A percentile compares a stretch with the other conserved stretches of the same genome.
phyloP scores from a whole-genome alignment of 2,113 vertebrate genomes.

The Aldabrachelys gigantea region DNA sequence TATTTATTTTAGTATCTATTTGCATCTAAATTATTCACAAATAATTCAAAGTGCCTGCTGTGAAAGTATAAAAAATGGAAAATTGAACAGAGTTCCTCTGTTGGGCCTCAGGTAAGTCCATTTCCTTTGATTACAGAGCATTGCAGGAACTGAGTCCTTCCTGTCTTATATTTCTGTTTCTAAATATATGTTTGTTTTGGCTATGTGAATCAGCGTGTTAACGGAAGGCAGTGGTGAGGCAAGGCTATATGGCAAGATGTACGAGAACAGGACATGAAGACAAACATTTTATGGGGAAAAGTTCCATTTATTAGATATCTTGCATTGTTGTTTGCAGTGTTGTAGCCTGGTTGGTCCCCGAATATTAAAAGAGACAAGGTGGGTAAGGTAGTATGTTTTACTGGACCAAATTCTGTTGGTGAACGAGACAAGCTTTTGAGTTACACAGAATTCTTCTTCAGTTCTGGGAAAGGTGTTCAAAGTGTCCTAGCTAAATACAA shows the following conservation, averaged over 20 bases:
- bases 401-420: neutral
- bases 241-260: neutral
- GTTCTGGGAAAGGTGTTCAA: neutral
- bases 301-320: neutral
- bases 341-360: neutral
- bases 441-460: neutral
- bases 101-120: neutral
- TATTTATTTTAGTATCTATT: neutral
- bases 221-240: neutral
- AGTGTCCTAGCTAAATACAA: neutral
- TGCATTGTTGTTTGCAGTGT: neutral
- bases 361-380: neutral
- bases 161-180: neutral
- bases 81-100: neutral
- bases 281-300: neutral
- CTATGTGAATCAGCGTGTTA: neutral
- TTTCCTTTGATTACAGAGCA: neutral
- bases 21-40: neutral
- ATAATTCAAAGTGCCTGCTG: neutral
- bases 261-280: neutral
- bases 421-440: neutral
- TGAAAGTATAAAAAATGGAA: neutral
- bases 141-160: neutral
- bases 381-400: neutral
- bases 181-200: neutral